phyloP scores from a whole-genome alignment of 2,113 vertebrate genomes.

The Crypturellus undulatus region DNA sequence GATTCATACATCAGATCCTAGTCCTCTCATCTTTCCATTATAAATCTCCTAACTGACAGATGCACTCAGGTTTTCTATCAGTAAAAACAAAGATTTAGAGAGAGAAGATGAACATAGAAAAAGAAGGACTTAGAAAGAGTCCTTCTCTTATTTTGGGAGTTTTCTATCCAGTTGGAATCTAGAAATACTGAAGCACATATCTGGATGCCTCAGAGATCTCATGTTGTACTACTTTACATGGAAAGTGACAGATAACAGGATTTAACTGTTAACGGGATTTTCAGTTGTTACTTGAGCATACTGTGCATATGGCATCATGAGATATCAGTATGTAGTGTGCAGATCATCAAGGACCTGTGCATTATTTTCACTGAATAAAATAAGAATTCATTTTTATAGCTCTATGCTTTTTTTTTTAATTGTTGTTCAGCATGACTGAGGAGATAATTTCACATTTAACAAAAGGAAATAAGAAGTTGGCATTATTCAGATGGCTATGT shows the following conservation, averaged over 20 bases:
- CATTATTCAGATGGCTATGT: not conserved
- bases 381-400: not conserved
- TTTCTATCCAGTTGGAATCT: not conserved
- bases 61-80: not conserved
- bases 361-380: not conserved
- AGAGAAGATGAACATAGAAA: not conserved
- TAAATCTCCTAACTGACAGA: not conserved
- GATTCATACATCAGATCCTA: not conserved
- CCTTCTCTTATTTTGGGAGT: fast-evolving
- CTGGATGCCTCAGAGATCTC: not conserved
- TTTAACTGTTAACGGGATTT: not conserved
- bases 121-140: not conserved
- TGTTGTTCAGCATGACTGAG: not conserved
- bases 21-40: not conserved
- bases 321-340: not conserved
- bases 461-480: not conserved
- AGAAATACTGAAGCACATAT: not conserved
- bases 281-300: not conserved
- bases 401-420: not conserved
- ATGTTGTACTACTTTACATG: not conserved
- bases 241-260: not conserved
- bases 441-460: not conserved
- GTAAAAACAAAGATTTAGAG: not conserved
- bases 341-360: not conserved
- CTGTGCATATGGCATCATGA: not conserved